Conservation (phyloP, 2,888 invertebrate genomes). For the Pasiphila rectangulata region DNA sequence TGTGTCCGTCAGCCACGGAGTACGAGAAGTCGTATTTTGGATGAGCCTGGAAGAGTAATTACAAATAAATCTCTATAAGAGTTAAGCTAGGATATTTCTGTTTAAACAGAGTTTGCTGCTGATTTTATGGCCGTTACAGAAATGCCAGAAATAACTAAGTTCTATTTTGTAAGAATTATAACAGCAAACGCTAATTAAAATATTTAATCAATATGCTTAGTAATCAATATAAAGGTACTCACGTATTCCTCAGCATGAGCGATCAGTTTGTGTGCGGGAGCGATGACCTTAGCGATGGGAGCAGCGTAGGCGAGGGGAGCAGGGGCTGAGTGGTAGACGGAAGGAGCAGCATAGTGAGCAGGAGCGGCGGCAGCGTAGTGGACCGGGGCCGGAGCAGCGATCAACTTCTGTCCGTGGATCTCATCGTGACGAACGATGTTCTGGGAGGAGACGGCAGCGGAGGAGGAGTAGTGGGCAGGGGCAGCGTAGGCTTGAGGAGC, state of each 20-base stretch:
- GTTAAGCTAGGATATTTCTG: no score
- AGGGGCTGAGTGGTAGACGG: constrained; percentile 43
- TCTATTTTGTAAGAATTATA: no score
- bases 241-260: constrained; percentile 42
- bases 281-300: constrained; percentile 37
- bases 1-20: constrained; percentile 79
- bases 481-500: constrained; percentile 42
- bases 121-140: no score
- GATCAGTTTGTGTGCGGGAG: constrained; percentile 43
- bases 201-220: neutral
- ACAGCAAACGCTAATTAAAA: no score
- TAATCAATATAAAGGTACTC: neutral
- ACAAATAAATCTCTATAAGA: no score
- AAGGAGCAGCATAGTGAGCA: constrained; percentile 41
- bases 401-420: constrained; percentile 43
- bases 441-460: constrained; percentile 67
- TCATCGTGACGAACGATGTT: constrained; percentile 62
- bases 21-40: constrained; percentile 78
- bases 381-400: constrained; percentile 34
- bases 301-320: constrained; percentile 37
- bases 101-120: no score
- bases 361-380: constrained; percentile 42
- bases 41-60: constrained; percentile 47
- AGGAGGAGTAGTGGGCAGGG: constrained; percentile 61
- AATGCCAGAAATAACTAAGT: no score